Evolutionary conservation across 2,113 vertebrate species (phyloP).

Genomic region (Pithys albifrons): DNA sequence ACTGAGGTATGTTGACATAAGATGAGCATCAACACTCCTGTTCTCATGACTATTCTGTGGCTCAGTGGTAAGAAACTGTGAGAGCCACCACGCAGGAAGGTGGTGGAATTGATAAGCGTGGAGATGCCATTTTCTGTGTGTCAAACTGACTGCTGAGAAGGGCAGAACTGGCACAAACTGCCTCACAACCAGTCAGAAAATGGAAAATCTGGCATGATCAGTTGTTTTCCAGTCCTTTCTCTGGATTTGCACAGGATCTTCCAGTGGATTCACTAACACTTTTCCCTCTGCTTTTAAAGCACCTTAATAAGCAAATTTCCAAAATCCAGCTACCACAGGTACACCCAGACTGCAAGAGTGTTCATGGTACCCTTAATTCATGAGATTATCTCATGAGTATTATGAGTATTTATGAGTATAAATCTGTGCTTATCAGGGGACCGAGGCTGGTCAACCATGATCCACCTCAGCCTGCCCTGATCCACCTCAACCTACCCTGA

Average conservation of each 20-base stretch:
- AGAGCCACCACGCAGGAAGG: background rate
- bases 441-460: background rate
- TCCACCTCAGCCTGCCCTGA: background rate
- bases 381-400: too few relatives aligned
- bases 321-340: background rate
- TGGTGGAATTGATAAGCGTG: background rate
- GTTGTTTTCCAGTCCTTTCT: background rate
- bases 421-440: background rate
- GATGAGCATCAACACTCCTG: accelerated
- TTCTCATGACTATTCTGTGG: background rate
- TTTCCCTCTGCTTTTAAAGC: background rate
- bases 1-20: accelerated
- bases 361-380: background rate
- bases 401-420: background rate
- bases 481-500: background rate
- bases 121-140: background rate
- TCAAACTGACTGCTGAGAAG: background rate
- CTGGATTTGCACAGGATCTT: constrained; percentile 23
- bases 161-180: background rate
- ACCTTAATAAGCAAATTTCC: background rate
- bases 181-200: background rate
- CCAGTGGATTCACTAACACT: background rate
- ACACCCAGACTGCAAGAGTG: background rate
- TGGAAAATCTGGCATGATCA: background rate
- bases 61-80: background rate